A percentile compares a stretch with the other conserved stretches of the same genome.
Conservation (phyloP, 2,113 vertebrate genomes). For the Syngnathus floridae region DNA sequence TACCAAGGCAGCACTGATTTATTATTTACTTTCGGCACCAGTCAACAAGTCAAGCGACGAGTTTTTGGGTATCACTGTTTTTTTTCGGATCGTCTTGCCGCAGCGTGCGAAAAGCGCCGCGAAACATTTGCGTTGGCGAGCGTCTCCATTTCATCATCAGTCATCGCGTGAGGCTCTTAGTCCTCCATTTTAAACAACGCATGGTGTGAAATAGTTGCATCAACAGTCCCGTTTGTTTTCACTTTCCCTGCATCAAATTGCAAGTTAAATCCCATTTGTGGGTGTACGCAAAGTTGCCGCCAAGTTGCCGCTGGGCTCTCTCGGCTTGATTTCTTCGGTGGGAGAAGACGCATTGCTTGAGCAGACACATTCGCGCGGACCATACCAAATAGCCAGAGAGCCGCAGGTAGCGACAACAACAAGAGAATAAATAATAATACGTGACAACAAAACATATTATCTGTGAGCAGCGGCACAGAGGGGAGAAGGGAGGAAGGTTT, state of each 20-base stretch:
- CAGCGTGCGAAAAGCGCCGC: neutral
- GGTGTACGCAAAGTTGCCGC: conserved; percentile 6
- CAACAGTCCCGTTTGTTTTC: conserved; percentile 11
- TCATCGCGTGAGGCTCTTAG: neutral
- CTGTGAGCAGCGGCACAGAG: conserved; percentile 31
- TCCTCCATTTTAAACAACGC: neutral
- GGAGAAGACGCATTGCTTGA: conserved; percentile 31
- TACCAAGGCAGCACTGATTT: neutral
- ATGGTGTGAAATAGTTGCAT: neutral
- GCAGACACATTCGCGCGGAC: conserved; percentile 46
- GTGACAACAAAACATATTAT: conserved; percentile 47
- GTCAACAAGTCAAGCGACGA: neutral
- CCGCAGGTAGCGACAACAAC: conserved; percentile 34
- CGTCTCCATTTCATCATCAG: conserved; percentile 1
- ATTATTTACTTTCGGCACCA: neutral
- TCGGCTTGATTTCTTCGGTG: conserved; percentile 42
- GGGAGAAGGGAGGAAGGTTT: neutral
- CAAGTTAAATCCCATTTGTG: conserved; percentile 23
- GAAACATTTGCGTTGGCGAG: neutral
- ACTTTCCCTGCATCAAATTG: conserved; percentile 11
- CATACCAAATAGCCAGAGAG: conserved; percentile 19
- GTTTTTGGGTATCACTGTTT: neutral
- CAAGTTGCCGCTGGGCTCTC: conserved; percentile 33
- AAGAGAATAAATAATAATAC: conserved; percentile 10
- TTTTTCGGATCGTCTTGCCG: neutral